Conservation (phyloP, 2,888 invertebrate genomes). For the Drosophila mercatorum region DNA sequence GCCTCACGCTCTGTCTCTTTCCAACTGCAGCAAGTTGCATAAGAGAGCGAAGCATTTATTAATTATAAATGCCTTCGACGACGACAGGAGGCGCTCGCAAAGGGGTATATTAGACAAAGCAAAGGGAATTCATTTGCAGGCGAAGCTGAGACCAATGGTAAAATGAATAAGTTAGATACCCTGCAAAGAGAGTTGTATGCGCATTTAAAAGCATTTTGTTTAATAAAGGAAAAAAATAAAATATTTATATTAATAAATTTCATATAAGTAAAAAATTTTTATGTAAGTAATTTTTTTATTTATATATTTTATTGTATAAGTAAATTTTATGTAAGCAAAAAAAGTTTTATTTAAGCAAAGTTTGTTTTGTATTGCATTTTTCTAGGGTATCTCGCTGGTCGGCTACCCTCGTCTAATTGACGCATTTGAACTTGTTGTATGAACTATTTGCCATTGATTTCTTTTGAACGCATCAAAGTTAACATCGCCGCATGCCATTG, state of each 20-base stretch:
- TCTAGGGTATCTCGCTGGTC: slow-evolving; percentile 18
- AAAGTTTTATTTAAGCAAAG: no score
- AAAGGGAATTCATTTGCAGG: neutral
- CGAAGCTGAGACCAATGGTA: neutral
- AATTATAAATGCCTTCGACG: slow-evolving; percentile 77
- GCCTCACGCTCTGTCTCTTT: slow-evolving; percentile 20
- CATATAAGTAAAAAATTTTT: neutral
- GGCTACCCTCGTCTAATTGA: neutral
- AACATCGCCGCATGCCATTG: slow-evolving; percentile 56
- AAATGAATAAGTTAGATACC: neutral
- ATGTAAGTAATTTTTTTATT: no score
- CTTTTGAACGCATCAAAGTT: slow-evolving; percentile 70
- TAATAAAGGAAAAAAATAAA: no score
- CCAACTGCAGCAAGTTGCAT: slow-evolving; percentile 9
- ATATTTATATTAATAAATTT: no score
- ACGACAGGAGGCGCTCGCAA: slow-evolving; percentile 45
- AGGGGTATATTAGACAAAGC: slow-evolving; percentile 17
- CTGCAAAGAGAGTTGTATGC: no score
- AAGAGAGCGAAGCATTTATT: slow-evolving; percentile 56
- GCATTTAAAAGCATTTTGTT: no score
- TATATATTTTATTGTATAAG: no score
- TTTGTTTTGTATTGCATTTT: no score
- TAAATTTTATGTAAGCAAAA: no score
- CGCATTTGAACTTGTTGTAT: slow-evolving; percentile 44
- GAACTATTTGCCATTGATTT: slow-evolving; percentile 74